Percentiles rank a stretch among this genome's conserved stretches.
These are phyloP conservation scores for Trogon melanurus DNA, from an alignment of 2,113 vertebrate genomes.

Conservation along the genomic window DNA sequence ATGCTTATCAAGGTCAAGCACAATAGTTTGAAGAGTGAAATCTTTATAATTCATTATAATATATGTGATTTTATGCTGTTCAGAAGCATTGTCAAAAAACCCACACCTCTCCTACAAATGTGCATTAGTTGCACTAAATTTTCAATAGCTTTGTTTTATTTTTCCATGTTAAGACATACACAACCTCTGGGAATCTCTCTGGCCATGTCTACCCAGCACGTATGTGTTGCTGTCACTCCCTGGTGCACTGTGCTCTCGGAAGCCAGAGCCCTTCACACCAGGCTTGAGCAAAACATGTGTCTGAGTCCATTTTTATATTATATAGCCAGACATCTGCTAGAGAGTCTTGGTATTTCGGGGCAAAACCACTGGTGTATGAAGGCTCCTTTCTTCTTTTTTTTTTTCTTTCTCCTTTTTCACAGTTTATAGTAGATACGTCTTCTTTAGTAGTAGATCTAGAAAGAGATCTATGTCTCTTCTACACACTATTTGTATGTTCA, in stretches of 20 bases:
- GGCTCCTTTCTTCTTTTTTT: not conserved
- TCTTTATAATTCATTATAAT: not conserved
- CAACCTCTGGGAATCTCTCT: not conserved
- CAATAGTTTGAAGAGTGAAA: not conserved
- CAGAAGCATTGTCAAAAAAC: not conserved
- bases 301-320: not conserved
- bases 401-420: no score
- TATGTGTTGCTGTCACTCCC: not conserved
- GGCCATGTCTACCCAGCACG: not conserved
- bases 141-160: not conserved
- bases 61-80: not conserved
- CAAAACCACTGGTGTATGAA: not conserved
- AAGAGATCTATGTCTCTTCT: not conserved
- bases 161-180: not conserved
- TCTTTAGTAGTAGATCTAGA: not conserved
- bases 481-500: not conserved
- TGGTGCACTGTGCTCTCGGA: fast-evolving
- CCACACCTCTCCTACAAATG: not conserved
- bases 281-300: not conserved
- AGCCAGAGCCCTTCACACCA: not conserved
- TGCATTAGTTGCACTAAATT: not conserved
- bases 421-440: not conserved
- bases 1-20: slow-evolving; percentile 28
- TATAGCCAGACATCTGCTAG: not conserved
- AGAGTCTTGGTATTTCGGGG: not conserved